Evolutionary conservation across 2,888 invertebrate species (phyloP), one percentile per base, ranked within the genome.

Genomic region (Lepidochrysops patricia): DNA sequence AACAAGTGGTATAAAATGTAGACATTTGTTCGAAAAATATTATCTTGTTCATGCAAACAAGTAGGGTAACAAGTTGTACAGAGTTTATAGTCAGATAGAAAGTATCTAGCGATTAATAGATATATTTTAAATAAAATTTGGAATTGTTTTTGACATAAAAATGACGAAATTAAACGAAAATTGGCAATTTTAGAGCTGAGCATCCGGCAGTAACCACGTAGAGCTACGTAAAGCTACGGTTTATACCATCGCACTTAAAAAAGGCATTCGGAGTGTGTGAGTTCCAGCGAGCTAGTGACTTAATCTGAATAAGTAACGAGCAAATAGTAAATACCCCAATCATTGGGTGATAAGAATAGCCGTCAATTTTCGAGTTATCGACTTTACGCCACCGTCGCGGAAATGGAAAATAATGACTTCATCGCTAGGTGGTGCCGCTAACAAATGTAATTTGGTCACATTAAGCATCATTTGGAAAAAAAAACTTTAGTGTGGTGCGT

Each of bases 301-400:
- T 54, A 5, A 29, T 54, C 19, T 78, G 76, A 80, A 80, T 84
- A 68, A 76, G 76, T 84, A 85, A 86, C 82, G 80, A 82, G 76
- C 74, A 72, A 71, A 77, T 76, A 75, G 74, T 72, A 72, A 37
- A 19, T 26, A 15, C 19, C 32, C 19, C 32, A 77, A 80, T 81
- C 77, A 78, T 72, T 67, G 68, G 76, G 75, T 79, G 72, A 71
- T 77, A 81, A 79, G 75, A 83, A 84, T 80, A 75, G 75, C 77
- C 76, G 84, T 88, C 79, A 88, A n/a, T 88, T 89, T 88, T 88
- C 88, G 84, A 88, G 84, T 89, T 89, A 88, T 87, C 88, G 85
- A 83, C 82, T 86, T 83, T 80, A 77, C 84, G 76, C 84, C 72
- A 59, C 58, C 56, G 72, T 68, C 74, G 76, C 82, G 87, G 86